Evolutionary conservation across 2,113 vertebrate species (phyloP), one percentile per base, ranked within the genome.

Genomic region (Thunnus thynnus): DNA sequence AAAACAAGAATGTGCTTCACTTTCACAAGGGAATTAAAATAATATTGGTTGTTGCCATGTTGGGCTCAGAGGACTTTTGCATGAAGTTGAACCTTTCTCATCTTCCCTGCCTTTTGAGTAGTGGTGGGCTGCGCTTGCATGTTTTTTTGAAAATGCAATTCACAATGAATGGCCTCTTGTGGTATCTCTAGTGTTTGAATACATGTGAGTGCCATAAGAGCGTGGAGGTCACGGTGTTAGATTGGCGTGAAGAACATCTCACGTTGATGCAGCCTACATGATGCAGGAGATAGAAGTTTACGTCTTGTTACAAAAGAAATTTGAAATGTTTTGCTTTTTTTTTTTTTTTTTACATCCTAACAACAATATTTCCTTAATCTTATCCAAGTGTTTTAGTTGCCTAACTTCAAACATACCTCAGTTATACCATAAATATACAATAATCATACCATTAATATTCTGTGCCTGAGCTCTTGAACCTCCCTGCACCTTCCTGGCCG

Each of bases 321-420:
- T 22, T 22, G 22, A 22, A 22, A 22, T 22, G 22, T 22, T 22
- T 22, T 22, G 22, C 22, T 22, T 22, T 22, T 30, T 30, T 30
- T 30, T 3, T 3, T 30, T 30, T 30, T 30, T 30, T 30, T 30
- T 3, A 30, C 27, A 30, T 30, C 27, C 27, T 30, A 30, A 30
- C 4, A 4, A 30, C 27, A 30, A 22, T 22, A 22, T 22, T 22
- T 22, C 22, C 22, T 1, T 22, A 22, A 30, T 30, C 27, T 30
- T 30, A 30, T 30, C 27, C 27, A 30, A 30, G 4, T 30, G 27
- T 30, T 65, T 80, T 17, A 16, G 62, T 57, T 7, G 32, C 54
- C 41, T 50, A 79, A 64, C 70, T 16, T 65, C 58, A 75, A 48
- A 46, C 76, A 75, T 65, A 51, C 14, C 12, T 30, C 27, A 36